These are phyloP conservation scores for Poeciliopsis turrubarensis DNA, from an alignment of 2,113 vertebrate species.

Conservation along the genomic window DNA sequence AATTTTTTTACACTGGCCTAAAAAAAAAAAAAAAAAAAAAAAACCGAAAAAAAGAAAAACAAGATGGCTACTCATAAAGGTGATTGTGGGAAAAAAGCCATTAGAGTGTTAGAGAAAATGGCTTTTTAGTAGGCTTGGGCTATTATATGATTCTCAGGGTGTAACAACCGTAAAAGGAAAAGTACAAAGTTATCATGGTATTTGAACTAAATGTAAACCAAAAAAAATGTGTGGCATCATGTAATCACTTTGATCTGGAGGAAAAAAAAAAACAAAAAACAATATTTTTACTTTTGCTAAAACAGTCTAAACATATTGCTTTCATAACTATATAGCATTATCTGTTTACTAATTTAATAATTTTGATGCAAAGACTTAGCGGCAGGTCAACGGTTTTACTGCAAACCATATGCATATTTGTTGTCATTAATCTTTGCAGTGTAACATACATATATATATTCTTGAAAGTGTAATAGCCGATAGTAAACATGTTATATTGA, in stretches of 20 bases:
- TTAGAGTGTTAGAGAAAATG: slow-evolving; percentile 2
- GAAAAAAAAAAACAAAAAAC: no score
- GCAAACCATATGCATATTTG: background rate
- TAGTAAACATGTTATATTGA: no score
- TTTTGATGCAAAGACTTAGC: no score
- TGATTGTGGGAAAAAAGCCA: slow-evolving; percentile 2
- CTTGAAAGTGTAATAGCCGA: no score
- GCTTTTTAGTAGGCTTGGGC: background rate
- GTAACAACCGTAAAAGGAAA: background rate
- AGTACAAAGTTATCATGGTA: background rate
- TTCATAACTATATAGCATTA: background rate
- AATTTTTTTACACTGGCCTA: slow-evolving; percentile 10
- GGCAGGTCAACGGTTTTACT: background rate
- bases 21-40: slow-evolving; percentile 1
- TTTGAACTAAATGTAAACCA: background rate
- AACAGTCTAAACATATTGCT: background rate
- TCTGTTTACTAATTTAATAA: no score
- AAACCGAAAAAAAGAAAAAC: background rate
- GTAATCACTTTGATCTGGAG: background rate
- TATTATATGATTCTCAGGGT: background rate
- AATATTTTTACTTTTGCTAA: no score
- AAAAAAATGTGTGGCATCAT: background rate
- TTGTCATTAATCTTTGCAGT: background rate
- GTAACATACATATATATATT: background rate
- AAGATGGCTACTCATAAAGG: slow-evolving; percentile 5